Base-by-base conservation (phyloP, 2,888 invertebrate species). In the Galerucella calmariensis region DNA sequence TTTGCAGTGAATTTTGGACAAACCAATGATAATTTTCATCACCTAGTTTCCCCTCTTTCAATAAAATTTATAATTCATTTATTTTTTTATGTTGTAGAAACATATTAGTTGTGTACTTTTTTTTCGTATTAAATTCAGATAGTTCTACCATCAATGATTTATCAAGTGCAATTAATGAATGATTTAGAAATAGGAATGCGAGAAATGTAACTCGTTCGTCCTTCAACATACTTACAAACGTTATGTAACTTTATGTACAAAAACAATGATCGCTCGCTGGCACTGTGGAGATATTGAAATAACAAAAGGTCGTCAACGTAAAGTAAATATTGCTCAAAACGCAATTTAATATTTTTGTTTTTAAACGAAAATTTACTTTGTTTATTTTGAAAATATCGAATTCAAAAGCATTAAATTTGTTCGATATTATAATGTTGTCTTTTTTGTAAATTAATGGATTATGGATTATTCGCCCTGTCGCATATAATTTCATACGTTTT, bases 151-250 rank as follows among this genome's bases (percentile, higher is more conserved):
- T 51, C n/a, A 5, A 59, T 59, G 27, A 59, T 59, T 59, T 27
- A 59, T 27, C 59, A 20, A 59, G 14, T 59, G 59, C 59, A 27
- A 27, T 59, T 59, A 59, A 59, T 59, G 59, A 59, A 59, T 59
- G 59, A 59, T 59, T 59, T 59, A 27, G 59, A 59, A 59, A 59
- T 24, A 14, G 27, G 59, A 59, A 59, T 59, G 24, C 14, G 24
- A 59, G 59, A 59, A 59, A 59, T 59, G 59, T 59, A 24, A 14
- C 24, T 59, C 59, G 27, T 11, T 27, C 27, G 59, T 11, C 59
- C 59, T 59, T 59, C 59, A 59, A 59, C 51, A 51, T 41, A 41
- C 35, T 41, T 5, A 51, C 51, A 51, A 51, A 5, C n/a, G 51
- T 51, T 51, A 51, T 51, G 51, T 51, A 51, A 51, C 51, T 51